A percentile compares a stretch with the other conserved stretches of the same genome.
phyloP scores from a whole-genome alignment of 2,888 invertebrate species.

The Eilema caniola region DNA sequence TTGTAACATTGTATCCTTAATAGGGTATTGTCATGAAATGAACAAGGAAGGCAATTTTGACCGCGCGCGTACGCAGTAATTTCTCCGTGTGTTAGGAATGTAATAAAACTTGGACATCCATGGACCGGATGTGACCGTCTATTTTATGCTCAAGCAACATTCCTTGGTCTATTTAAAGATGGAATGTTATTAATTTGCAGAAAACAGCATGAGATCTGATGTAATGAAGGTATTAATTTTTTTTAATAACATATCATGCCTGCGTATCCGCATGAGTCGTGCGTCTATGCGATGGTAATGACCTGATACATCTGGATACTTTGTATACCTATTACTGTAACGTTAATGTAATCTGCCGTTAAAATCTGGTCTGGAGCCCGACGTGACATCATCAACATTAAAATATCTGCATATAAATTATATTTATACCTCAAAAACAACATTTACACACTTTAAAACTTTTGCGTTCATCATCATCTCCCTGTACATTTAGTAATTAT shows the following conservation, averaged over 20 bases:
- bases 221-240: constrained; percentile 6
- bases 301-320: neutral
- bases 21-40: constrained; percentile 73
- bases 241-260: neutral
- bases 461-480: neutral
- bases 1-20: constrained; percentile 71
- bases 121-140: constrained; percentile 64
- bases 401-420: neutral
- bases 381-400: neutral
- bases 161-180: constrained; percentile 33
- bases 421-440: neutral
- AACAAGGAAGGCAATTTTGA: constrained; percentile 69
- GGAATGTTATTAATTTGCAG: constrained; percentile 13
- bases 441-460: neutral
- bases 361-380: neutral
- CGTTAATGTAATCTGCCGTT: neutral
- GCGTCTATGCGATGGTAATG: constrained; percentile 5
- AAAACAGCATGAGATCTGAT: constrained; percentile 8
- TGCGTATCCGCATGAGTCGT: neutral
- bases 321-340: neutral
- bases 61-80: constrained; percentile 69
- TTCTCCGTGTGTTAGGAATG: constrained; percentile 70
- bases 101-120: constrained; percentile 74
- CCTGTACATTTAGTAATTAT: neutral
- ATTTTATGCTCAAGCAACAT: constrained; percentile 38